Conservation (phyloP, 2,797 vertebrate species). For the Aselliscus stoliczkanus region DNA sequence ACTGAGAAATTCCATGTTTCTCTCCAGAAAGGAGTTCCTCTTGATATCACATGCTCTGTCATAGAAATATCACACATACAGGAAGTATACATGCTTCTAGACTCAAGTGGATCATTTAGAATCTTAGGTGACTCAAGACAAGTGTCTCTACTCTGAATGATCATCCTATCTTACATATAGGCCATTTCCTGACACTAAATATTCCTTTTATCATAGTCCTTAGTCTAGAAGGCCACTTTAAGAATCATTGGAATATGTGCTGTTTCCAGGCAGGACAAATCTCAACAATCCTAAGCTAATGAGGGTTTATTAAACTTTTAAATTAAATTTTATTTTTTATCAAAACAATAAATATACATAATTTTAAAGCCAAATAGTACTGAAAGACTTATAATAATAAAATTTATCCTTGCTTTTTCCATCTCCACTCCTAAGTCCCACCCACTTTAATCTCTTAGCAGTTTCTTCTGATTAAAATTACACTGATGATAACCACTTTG, state of each 20-base stretch:
- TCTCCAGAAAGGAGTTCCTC: background rate
- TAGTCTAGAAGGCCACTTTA: background rate
- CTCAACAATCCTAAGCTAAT: background rate
- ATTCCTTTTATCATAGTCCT: background rate
- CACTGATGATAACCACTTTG: no score
- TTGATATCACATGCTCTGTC: background rate
- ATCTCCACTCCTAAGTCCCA: background rate
- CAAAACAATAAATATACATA: background rate
- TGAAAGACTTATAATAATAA: background rate
- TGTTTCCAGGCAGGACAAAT: background rate
- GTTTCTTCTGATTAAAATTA: background rate
- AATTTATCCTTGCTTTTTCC: background rate
- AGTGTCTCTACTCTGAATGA: background rate
- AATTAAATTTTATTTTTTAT: constrained; percentile 12
- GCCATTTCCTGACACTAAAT: background rate
- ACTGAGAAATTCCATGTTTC: background rate
- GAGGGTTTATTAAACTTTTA: background rate
- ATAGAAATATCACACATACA: background rate
- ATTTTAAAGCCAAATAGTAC: constrained; percentile 1
- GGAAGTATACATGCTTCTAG: background rate
- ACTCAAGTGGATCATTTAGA: background rate
- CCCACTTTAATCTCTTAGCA: background rate
- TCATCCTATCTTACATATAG: background rate
- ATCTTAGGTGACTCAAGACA: background rate
- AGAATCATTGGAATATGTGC: background rate